Base-by-base conservation (phyloP, 2,888 invertebrate species). In the Acanthococcus lagerstroemiae region DNA sequence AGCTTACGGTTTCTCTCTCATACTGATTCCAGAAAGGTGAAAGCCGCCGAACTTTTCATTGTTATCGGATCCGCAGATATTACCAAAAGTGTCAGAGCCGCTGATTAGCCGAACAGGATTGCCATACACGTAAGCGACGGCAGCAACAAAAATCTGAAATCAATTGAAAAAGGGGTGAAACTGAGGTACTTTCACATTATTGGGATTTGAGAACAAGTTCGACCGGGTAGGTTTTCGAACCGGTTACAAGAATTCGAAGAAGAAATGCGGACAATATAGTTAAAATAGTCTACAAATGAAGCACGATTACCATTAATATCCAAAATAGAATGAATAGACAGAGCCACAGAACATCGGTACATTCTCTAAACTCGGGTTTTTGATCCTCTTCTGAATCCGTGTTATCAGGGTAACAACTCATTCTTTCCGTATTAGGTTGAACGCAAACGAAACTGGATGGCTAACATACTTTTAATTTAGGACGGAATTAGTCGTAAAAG, bases 51-150 rank as follows among this genome's bases (percentile, higher is more conserved):
- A 83, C 70, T 83, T 84, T 71, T 84, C 85, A 76, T 94, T 95
- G 70, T 78, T 79, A 72, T 84, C 84, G 24, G 88, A 85, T 17
- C 95, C 95, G 76, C 95, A 96, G 30, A 92, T 92, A 75, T 95
- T 95, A 7, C 94, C 94, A 79, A 91, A 95, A 66, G 91, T 92
- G 76, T 95, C 94, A 76, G 89, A 92, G 19, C 94, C 94, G 80
- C 92, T 90, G 69, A 92, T 85, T 48, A 94, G 82, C 69, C 92
- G 81, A 72, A 86, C 77, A 0, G 93, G 92, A 77, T 90, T 89
- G 19, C 92, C 93, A 75, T 89, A 90, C 1, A 90, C 88, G 74
- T 90, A 84, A 9, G 93, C 88, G 78, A 93, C 92, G 12, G 86
- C 87, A 27, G 90, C 90, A 71, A 91, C 84, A 70, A 88, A 81